Evolutionary conservation across 2,888 invertebrate species (phyloP).

Genomic region (Stenoptilia bipunctidactyla): DNA sequence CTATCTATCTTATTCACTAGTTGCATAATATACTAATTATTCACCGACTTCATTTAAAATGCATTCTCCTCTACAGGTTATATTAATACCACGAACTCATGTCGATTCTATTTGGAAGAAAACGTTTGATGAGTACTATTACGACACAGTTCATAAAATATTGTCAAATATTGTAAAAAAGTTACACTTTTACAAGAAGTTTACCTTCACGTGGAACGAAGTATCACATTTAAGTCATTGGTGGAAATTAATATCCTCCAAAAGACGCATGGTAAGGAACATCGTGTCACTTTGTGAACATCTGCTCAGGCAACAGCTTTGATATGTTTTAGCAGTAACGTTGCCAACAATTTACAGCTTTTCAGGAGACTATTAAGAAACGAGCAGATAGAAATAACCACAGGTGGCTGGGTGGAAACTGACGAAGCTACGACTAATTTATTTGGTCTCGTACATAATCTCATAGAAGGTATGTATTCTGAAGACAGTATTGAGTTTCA

Average conservation of each 20-base stretch:
- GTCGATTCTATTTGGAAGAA: constrained; percentile 47
- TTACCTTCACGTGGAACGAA: constrained; percentile 57
- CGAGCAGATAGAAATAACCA: constrained; percentile 89
- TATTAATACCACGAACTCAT: constrained; percentile 42
- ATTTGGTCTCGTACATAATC: constrained; percentile 89
- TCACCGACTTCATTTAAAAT: constrained; percentile 9
- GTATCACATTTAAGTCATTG: constrained; percentile 52
- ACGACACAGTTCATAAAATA: constrained; percentile 37
- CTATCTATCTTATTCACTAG: no score
- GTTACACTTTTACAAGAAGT: constrained; percentile 43
- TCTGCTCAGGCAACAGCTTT: no score
- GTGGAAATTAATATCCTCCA: constrained; percentile 43
- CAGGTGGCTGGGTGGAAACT: constrained; percentile 96
- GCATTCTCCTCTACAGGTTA: constrained; percentile 45
- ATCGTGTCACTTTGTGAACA: no score
- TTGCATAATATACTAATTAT: no score
- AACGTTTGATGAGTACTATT: constrained; percentile 41
- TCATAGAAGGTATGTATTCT: constrained; percentile 80
- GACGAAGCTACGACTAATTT: constrained; percentile 92
- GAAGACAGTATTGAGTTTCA: no score
- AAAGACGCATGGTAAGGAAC: constrained; percentile 42
- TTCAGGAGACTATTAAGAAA: constrained; percentile 81
- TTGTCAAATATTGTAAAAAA: constrained; percentile 50
- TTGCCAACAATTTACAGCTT: no score
- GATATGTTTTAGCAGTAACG: no score